phyloP scores from a whole-genome alignment of 2,113 vertebrate species.

The Trichechus manatus region DNA sequence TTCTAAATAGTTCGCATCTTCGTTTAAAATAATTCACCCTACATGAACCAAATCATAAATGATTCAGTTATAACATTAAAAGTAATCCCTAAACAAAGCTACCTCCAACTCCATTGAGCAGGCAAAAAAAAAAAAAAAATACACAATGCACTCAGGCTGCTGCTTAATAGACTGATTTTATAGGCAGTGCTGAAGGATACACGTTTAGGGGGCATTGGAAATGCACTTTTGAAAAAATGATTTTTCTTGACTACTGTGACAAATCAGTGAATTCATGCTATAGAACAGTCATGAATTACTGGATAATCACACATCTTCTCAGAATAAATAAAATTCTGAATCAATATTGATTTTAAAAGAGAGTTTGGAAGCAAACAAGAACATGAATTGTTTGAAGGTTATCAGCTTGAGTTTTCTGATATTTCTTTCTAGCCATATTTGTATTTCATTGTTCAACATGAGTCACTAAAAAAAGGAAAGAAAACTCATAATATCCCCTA shows the following conservation, averaged over 20 bases:
- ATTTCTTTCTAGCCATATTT: constrained; percentile 57
- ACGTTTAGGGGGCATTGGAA: not conserved
- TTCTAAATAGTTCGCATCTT: constrained; percentile 20
- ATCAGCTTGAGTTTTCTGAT: constrained; percentile 55
- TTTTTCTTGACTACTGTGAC: constrained; percentile 64
- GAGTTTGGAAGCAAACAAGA: constrained; percentile 58
- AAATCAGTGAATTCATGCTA: constrained; percentile 61
- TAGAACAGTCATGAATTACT: constrained; percentile 58
- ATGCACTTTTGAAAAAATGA: constrained; percentile 56
- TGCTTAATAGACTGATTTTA: constrained; percentile 52
- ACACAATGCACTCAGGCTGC: not conserved
- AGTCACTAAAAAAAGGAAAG: not conserved
- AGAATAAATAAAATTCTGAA: constrained; percentile 74
- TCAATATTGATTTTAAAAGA: constrained; percentile 72
- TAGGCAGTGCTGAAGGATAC: constrained; percentile 46
- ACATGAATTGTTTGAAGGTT: constrained; percentile 63
- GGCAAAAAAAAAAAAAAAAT: not conserved
- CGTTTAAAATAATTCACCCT: constrained; percentile 1
- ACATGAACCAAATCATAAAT: not conserved
- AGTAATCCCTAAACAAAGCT: constrained; percentile 2
- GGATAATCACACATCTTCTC: constrained; percentile 63
- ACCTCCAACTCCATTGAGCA: not conserved
- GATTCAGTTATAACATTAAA: constrained; percentile 5
- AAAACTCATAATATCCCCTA: constrained; percentile 11
- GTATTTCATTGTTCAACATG: constrained; percentile 41